Percentiles rank a stretch among this genome's conserved stretches.
phyloP scores from a whole-genome alignment of 2,888 invertebrate species.

The Pachymerium ferrugineum region DNA sequence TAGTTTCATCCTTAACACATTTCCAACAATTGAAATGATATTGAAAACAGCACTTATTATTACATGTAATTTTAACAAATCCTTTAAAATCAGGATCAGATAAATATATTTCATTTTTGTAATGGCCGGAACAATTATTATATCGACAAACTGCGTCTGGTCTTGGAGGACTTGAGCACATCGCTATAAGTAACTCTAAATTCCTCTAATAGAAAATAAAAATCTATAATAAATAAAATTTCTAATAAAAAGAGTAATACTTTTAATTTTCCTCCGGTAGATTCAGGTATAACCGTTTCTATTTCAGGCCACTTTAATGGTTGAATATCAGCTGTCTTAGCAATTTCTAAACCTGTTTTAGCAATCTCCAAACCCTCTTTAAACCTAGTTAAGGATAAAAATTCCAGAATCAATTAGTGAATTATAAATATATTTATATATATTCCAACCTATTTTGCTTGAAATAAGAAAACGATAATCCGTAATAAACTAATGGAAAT shows the following conservation, averaged over 20 bases:
- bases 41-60: neutral
- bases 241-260: neutral
- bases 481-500: conserved; percentile 23
- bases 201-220: neutral
- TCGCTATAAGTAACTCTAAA: neutral
- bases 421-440: neutral
- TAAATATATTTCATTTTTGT: conserved; percentile 19
- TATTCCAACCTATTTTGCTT: conserved; percentile 11
- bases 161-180: neutral
- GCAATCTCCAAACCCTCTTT: conserved; percentile 11
- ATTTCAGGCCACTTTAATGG: neutral
- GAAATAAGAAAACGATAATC: neutral
- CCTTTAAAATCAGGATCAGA: conserved; percentile 27
- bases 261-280: neutral
- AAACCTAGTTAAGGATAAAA: neutral
- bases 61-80: neutral
- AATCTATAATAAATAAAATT: neutral
- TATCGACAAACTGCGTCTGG: conserved; percentile 28
- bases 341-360: neutral
- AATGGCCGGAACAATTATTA: neutral
- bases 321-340: neutral
- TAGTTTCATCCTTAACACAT: conserved; percentile 5
- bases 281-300: neutral
- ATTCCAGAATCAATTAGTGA: neutral
- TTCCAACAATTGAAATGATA: conserved; percentile 28